These are phyloP conservation scores for Operophtera brumata DNA, from an alignment of 2,888 invertebrate genomes.

Conservation along the genomic window DNA sequence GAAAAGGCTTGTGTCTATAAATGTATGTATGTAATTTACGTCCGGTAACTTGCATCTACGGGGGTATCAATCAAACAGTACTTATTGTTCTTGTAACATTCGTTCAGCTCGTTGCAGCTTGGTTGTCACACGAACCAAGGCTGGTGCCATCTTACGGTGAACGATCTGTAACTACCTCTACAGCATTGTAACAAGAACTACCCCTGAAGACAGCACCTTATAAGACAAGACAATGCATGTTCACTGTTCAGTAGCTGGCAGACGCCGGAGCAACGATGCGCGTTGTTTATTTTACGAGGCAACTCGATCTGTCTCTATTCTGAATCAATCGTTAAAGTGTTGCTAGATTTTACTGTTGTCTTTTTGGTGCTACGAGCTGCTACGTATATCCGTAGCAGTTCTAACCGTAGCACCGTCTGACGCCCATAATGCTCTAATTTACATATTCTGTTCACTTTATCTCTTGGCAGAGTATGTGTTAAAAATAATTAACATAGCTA, in stretches of 20 bases:
- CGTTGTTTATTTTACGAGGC: constrained; percentile 75
- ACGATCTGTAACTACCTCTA: too few relatives aligned
- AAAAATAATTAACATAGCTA: too few relatives aligned
- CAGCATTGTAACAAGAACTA: too few relatives aligned
- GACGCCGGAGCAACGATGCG: constrained; percentile 66
- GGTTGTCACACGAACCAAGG: too few relatives aligned
- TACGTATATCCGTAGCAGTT: neutral
- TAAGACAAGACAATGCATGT: constrained; percentile 64
- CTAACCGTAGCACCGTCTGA: neutral
- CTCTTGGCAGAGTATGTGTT: too few relatives aligned
- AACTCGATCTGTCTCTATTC: constrained; percentile 55
- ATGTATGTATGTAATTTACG: neutral
- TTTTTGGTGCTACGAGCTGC: neutral
- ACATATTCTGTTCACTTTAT: too few relatives aligned
- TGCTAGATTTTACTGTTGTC: neutral
- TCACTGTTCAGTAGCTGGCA: constrained; percentile 66
- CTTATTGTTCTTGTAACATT: neutral
- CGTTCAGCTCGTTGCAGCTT: too few relatives aligned
- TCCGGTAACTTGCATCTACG: too few relatives aligned
- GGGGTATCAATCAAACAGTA: too few relatives aligned
- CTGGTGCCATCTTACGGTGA: too few relatives aligned
- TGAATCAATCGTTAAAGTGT: constrained; percentile 49
- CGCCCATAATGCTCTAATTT: too few relatives aligned
- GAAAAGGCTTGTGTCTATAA: too few relatives aligned
- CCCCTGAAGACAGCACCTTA: constrained; percentile 12